Evolutionary conservation across 1,140 invertebrate species (phyloP).

Genomic region (Drosophila albomicans): DNA sequence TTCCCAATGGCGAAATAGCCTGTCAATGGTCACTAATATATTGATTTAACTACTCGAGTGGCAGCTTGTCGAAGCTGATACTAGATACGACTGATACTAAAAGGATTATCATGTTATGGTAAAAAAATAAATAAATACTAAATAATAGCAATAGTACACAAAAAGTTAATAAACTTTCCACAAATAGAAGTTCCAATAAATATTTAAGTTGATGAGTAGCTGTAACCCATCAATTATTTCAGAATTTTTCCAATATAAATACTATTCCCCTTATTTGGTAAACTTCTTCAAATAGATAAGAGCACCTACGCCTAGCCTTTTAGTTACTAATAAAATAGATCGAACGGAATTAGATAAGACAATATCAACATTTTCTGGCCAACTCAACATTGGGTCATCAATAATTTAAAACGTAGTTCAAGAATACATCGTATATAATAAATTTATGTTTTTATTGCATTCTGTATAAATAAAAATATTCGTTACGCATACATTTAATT

Average conservation of each 20-base stretch:
- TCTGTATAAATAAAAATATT: slow-evolving; percentile 57
- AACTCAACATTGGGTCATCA: slow-evolving; percentile 18
- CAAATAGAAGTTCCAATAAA: no score
- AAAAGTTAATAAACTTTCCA: not conserved
- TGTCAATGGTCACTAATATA: slow-evolving; percentile 4
- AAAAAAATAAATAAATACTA: slow-evolving; percentile 8
- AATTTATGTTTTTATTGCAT: slow-evolving; percentile 69
- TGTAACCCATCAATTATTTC: no score
- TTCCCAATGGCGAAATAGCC: slow-evolving; percentile 11
- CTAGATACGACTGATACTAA: not conserved
- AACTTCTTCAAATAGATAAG: not conserved
- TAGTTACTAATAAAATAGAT: slow-evolving; percentile 1
- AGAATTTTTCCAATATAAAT: not conserved
- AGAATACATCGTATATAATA: slow-evolving; percentile 17
- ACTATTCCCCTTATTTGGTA: not conserved
- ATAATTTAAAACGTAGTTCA: slow-evolving; percentile 11
- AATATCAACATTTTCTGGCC: slow-evolving; percentile 3
- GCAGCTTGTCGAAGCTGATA: not conserved
- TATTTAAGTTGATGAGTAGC: no score
- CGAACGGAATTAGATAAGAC: slow-evolving; percentile 6
- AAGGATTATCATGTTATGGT: not conserved
- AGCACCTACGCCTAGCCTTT: not conserved
- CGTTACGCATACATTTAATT: slow-evolving; percentile 47
- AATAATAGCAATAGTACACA: not conserved
- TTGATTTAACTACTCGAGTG: slow-evolving; percentile 11